A percentile compares a stretch with the other conserved stretches of the same genome.
phyloP scores from a whole-genome alignment of 2,113 vertebrate species.

The Catharus fuscescens region DNA sequence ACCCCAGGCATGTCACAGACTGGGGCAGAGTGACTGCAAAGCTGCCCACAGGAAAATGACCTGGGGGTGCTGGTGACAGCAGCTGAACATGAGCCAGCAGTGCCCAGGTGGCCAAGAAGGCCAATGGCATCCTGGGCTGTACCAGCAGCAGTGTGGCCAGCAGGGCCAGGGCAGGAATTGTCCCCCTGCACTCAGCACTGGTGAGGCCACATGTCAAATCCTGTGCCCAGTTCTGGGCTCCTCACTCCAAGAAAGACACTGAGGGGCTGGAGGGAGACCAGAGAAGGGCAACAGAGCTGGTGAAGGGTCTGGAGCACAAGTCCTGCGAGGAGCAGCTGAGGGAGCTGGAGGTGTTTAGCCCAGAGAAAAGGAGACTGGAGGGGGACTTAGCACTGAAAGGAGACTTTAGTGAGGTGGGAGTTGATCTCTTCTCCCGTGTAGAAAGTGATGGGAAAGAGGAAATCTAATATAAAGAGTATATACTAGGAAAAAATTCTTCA shows the following conservation, averaged over 20 bases:
- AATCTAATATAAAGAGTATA: not conserved
- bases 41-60: not conserved
- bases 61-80: not conserved
- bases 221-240: rapidly evolving
- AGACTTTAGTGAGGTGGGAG: rapidly evolving
- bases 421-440: not conserved
- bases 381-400: not conserved
- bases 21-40: not conserved
- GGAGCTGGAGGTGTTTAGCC: not conserved
- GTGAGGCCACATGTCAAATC: rapidly evolving
- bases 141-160: not conserved
- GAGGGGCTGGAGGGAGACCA: rapidly evolving
- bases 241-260: rapidly evolving
- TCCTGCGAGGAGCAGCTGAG: not conserved
- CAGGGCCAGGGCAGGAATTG: not conserved
- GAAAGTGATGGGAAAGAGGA: not conserved
- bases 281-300: not conserved
- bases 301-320: rapidly evolving
- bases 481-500: not conserved
- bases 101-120: not conserved
- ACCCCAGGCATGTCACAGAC: not conserved
- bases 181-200: rapidly evolving
- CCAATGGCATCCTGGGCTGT: not conserved
- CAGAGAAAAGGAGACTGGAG: not conserved
- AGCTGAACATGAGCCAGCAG: not conserved